phyloP scores from a whole-genome alignment of 2,888 invertebrate species.

The Arrhopalites spinosus region DNA sequence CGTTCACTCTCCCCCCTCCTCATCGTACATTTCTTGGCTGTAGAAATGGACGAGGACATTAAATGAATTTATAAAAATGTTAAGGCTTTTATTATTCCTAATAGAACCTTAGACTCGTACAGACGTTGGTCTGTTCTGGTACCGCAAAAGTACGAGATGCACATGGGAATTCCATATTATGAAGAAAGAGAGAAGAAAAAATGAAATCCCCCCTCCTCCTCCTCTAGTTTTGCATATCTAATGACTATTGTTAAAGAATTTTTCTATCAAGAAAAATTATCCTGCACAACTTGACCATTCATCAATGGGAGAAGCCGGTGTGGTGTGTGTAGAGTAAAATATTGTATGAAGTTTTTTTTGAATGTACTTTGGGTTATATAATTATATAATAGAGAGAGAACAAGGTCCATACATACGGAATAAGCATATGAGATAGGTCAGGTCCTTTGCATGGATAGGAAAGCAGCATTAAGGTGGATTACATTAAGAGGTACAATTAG shows the following conservation, averaged over 20 bases:
- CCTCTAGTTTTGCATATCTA: conserved; percentile 9
- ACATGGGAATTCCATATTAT: conserved; percentile 6
- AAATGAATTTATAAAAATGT: too few relatives aligned
- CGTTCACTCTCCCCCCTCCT: too few relatives aligned
- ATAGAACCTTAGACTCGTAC: neutral
- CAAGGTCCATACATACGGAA: neutral
- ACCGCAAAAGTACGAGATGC: too few relatives aligned
- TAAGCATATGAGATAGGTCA: neutral
- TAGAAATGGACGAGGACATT: too few relatives aligned
- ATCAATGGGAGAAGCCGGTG: conserved; percentile 11
- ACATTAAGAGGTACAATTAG: neutral
- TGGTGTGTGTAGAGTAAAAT: neutral
- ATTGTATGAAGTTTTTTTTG: neutral
- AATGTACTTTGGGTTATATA: neutral
- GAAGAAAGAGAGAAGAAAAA: neutral
- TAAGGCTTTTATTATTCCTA: neutral
- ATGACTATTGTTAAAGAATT: conserved; percentile 3
- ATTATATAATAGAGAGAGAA: neutral
- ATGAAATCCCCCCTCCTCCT: too few relatives aligned
- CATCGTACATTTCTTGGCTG: too few relatives aligned
- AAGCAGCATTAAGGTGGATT: neutral
- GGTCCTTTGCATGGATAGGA: neutral
- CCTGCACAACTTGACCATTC: neutral
- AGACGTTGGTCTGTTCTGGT: too few relatives aligned
- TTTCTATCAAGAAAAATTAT: conserved; percentile 2